Percentiles rank a stretch among this genome's conserved stretches.
Conservation (phyloP, 2,888 invertebrate species). For the Euclidia mi region DNA sequence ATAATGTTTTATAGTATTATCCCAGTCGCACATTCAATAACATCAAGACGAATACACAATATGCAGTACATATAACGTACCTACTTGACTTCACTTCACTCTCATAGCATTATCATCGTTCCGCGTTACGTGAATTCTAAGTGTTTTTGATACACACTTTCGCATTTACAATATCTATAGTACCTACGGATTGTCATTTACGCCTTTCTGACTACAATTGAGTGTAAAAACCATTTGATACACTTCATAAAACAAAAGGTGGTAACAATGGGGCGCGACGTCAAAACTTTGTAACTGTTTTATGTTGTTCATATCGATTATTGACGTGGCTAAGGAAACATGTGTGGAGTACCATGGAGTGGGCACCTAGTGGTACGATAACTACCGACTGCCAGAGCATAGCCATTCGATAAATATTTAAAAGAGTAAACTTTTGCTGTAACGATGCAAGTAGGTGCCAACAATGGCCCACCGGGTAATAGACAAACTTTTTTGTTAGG, state of each 20-base stretch:
- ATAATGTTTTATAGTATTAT: too few species aligned
- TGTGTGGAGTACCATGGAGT: constrained; percentile 15
- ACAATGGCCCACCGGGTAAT: constrained; percentile 20
- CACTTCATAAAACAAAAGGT: constrained; percentile 55
- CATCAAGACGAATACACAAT: too few species aligned
- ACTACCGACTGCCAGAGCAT: constrained; percentile 22
- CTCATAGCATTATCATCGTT: too few species aligned
- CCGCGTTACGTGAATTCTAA: too few species aligned
- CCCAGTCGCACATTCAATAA: too few species aligned
- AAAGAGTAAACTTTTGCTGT: constrained; percentile 28
- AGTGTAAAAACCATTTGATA: constrained; percentile 41
- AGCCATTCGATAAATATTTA: constrained; percentile 29
- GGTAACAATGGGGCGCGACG: constrained; percentile 39
- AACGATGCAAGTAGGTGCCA: constrained; percentile 33
- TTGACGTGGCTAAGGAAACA: constrained; percentile 42
- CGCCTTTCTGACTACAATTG: constrained; percentile 20
- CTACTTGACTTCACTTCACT: too few species aligned
- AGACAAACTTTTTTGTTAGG: constrained; percentile 23
- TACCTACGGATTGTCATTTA: constrained; percentile 38
- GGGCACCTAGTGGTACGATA: constrained; percentile 14
- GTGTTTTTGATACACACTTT: too few species aligned
- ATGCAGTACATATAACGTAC: too few species aligned
- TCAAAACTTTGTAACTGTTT: constrained; percentile 50
- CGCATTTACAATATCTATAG: constrained; percentile 22
- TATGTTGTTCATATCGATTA: constrained; percentile 51